Percentiles rank a stretch among this genome's conserved stretches.
phyloP scores from a whole-genome alignment of 2,888 invertebrate genomes.

The Labia minor region DNA sequence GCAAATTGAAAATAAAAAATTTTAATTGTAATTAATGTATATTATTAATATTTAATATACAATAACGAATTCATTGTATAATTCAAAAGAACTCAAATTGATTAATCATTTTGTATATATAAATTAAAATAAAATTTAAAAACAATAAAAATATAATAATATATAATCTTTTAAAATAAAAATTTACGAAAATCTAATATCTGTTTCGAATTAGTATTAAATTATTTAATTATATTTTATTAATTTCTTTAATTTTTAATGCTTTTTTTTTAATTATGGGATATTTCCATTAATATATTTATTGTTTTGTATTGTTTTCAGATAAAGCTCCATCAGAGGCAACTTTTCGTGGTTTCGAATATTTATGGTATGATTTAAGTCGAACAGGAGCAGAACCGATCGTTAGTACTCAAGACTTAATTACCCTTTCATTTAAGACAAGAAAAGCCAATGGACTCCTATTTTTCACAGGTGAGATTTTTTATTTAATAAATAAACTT shows the following conservation, averaged over 20 bases:
- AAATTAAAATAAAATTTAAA: no score
- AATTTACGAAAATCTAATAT: no score
- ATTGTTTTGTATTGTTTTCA: no score
- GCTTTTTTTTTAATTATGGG: no score
- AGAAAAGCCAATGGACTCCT: constrained; percentile 80
- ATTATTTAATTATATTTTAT: not conserved
- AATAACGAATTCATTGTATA: no score
- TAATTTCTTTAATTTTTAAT: constrained; percentile 15
- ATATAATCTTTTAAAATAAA: not conserved
- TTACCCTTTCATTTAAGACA: constrained; percentile 86
- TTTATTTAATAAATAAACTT: constrained; percentile 14
- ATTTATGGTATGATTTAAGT: constrained; percentile 80
- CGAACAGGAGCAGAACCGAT: constrained; percentile 78
- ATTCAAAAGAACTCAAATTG: no score
- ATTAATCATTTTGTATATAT: no score
- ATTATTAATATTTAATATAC: no score
- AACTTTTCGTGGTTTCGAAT: constrained; percentile 84
- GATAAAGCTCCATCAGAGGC: constrained; percentile 90
- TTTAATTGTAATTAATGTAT: no score
- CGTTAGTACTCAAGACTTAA: constrained; percentile 80
- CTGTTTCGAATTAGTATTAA: no score
- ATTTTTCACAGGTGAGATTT: constrained; percentile 73
- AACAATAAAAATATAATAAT: no score
- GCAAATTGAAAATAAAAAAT: no score
- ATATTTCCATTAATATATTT: constrained; percentile 20